These are phyloP conservation scores for Aphis gossypii DNA, from an alignment of 1,140 invertebrate species.

Conservation along the genomic window DNA sequence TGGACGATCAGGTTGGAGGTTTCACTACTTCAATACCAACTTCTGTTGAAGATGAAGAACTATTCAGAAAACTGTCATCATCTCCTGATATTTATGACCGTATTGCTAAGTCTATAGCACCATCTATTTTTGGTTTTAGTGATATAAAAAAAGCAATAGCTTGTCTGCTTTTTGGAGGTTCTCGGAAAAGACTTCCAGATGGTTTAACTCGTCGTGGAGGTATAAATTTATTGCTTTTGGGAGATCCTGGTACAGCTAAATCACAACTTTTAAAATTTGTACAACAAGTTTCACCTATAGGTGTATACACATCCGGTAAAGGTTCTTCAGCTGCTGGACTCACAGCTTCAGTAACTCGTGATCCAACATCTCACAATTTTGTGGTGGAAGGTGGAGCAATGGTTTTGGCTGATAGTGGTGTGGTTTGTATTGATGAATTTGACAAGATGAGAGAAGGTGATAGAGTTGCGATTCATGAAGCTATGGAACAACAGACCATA, in stretches of 20 bases:
- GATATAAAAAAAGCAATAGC: conserved; percentile 99
- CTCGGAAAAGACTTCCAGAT: conserved; percentile 90
- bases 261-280: conserved; percentile 98
- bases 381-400: conserved; percentile 99
- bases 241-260: conserved; percentile 99
- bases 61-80: conserved; percentile 85
- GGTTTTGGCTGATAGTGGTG: conserved; percentile 98
- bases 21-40: conserved; percentile 68
- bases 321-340: conserved; percentile 98
- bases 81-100: conserved; percentile 88
- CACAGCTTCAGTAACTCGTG: conserved; percentile 95
- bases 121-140: conserved; percentile 92
- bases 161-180: conserved; percentile 92
- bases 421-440: conserved; percentile 99
- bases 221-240: conserved; percentile 94
- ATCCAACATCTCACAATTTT: conserved; percentile 94
- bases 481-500: conserved; percentile 99
- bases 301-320: conserved; percentile 98
- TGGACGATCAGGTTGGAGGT: conserved; percentile 83
- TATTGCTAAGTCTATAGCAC: conserved; percentile 91
- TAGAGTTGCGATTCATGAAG: conserved; percentile 98
- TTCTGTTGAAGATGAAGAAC: conserved; percentile 90
- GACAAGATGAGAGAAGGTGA: conserved; percentile 99
- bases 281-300: conserved; percentile 93
- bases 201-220: conserved; percentile 94